Conservation (phyloP, 2,888 invertebrate species). For the Agriopis leucophaearia region DNA sequence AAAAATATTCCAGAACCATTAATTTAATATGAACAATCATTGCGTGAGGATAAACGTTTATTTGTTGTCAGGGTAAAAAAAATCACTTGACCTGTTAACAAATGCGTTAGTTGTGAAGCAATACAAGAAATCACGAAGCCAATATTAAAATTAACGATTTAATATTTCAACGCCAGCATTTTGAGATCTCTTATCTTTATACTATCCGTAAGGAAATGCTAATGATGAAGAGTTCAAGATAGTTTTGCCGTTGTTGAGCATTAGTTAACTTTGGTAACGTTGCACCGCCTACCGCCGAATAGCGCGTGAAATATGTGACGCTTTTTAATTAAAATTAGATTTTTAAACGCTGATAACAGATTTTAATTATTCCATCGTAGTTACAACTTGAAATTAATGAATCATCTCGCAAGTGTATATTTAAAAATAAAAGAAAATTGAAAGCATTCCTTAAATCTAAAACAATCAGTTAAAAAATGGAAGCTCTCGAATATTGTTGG, state of each 20-base stretch:
- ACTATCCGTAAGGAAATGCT: constrained; percentile 49
- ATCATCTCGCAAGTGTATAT: constrained; percentile 2
- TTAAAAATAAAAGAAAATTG: constrained; percentile 1
- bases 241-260: constrained; percentile 64
- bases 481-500: constrained; percentile 41
- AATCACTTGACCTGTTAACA: constrained; percentile 76
- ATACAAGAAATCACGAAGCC: constrained; percentile 80
- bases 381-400: constrained; percentile 54
- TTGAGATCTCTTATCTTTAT: constrained; percentile 60
- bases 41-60: constrained; percentile 82
- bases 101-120: constrained; percentile 79
- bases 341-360: constrained; percentile 76
- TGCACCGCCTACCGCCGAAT: constrained; percentile 83
- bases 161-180: constrained; percentile 76
- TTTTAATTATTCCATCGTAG: constrained; percentile 74
- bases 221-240: constrained; percentile 60
- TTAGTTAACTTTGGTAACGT: constrained; percentile 65
- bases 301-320: constrained; percentile 84
- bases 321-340: constrained; percentile 86
- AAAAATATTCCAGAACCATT: constrained; percentile 67
- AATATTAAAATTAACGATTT: constrained; percentile 86
- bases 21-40: constrained; percentile 74
- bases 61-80: constrained; percentile 71
- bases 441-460: constrained; percentile 20
- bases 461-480: constrained; percentile 47